phyloP scores from a whole-genome alignment of 2,888 invertebrate species.

The Nephrotoma guestfalica region DNA sequence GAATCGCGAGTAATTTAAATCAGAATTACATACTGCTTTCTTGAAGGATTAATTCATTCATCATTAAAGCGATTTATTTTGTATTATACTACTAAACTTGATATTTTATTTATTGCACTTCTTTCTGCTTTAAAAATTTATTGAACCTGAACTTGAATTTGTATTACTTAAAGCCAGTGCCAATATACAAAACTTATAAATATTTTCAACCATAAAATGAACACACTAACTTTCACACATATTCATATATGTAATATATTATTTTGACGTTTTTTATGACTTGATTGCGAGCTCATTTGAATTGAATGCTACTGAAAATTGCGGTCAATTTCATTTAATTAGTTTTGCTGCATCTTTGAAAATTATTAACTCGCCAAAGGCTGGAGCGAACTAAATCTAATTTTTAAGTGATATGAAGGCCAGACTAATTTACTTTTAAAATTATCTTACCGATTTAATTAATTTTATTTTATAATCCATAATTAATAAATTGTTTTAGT shows the following conservation, averaged over 20 bases:
- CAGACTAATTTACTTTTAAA: not conserved
- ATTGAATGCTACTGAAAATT: not conserved
- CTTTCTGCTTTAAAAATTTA: not conserved
- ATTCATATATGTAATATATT: not conserved
- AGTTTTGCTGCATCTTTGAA: not conserved
- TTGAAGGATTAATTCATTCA: not conserved
- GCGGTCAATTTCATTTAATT: not conserved
- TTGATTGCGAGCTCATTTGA: not conserved
- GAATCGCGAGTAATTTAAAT: not conserved
- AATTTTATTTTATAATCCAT: not conserved
- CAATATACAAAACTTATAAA: not conserved
- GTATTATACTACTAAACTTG: not conserved
- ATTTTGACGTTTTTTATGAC: not conserved
- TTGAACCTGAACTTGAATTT: not conserved
- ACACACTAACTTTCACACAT: not conserved
- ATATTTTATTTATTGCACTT: not conserved
- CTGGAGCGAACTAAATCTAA: not conserved
- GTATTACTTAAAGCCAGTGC: not conserved
- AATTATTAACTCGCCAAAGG: not conserved
- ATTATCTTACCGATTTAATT: not conserved
- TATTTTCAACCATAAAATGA: not conserved
- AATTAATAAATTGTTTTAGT: not conserved
- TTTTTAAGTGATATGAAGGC: not conserved
- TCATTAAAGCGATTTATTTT: not conserved
- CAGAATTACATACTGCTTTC: not conserved